Evolutionary conservation across 2,113 vertebrate genomes (phyloP).

Genomic region (Labeo catla): DNA sequence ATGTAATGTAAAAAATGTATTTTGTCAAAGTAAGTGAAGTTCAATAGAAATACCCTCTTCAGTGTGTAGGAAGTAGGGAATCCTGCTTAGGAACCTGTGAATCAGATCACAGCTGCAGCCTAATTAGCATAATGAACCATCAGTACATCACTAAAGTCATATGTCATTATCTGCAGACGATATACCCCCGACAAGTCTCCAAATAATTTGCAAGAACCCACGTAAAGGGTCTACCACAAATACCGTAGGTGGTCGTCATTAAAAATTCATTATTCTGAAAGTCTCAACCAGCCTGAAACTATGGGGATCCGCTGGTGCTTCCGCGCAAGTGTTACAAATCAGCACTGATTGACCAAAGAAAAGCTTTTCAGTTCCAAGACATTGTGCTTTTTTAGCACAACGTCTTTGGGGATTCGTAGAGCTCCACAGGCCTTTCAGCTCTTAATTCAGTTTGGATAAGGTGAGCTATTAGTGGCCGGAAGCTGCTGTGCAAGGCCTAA

Average conservation of each 20-base stretch:
- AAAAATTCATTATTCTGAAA: constrained; percentile 3
- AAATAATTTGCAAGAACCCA: background rate
- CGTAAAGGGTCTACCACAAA: constrained; percentile 14
- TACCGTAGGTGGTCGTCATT: constrained; percentile 19
- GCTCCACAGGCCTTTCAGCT: constrained; percentile 62
- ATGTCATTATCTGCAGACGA: background rate
- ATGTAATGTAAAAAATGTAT: background rate
- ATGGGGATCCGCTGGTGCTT: constrained; percentile 39
- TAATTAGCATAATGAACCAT: constrained; percentile 23
- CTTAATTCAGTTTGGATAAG: constrained; percentile 68
- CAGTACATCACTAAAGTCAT: background rate
- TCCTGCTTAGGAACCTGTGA: background rate
- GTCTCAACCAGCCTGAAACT: background rate
- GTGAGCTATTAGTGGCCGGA: constrained; percentile 58
- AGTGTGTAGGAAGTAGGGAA: background rate
- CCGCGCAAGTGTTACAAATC: constrained; percentile 56
- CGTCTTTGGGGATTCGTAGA: constrained; percentile 58
- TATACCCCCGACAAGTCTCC: background rate
- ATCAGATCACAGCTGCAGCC: constrained; percentile 4
- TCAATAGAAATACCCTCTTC: background rate
- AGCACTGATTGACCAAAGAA: constrained; percentile 59
- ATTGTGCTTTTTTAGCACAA: constrained; percentile 49
- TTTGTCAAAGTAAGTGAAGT: constrained; percentile 1
- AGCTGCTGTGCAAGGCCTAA: constrained; percentile 49
- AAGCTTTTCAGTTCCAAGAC: constrained; percentile 44